phyloP scores from a whole-genome alignment of 2,113 vertebrate genomes.

The Columba livia region DNA sequence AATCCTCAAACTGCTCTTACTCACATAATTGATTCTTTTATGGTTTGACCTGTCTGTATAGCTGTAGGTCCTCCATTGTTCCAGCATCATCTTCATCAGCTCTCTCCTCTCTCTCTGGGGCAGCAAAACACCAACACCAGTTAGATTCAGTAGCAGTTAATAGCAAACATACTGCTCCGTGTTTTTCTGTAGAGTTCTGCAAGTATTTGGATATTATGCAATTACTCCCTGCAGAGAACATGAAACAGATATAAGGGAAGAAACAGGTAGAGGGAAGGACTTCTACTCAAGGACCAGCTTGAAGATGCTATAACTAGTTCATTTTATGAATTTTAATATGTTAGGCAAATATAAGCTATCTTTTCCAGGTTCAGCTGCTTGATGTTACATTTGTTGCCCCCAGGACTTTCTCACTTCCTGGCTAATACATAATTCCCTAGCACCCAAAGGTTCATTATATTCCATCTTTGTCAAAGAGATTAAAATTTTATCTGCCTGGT shows the following conservation, averaged over 20 bases:
- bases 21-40: not conserved
- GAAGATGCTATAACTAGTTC: not conserved
- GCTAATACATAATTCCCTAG: not conserved
- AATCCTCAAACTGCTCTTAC: not conserved
- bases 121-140: not conserved
- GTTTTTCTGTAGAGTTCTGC: not conserved
- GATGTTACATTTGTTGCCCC: not conserved
- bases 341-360: not conserved
- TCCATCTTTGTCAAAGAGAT: not conserved
- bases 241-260: not conserved
- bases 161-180: not conserved
- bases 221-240: not conserved
- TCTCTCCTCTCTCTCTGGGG: not conserved
- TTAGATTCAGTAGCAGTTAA: not conserved
- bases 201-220: not conserved
- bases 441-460: not conserved
- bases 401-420: not conserved
- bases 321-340: not conserved
- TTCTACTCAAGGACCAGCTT: not conserved
- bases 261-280: not conserved
- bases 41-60: not conserved
- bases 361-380: not conserved
- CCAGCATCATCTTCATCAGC: not conserved
- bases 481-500: not conserved
- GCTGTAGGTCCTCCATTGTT: not conserved